These are phyloP conservation scores for Meandrusa payeni DNA, from an alignment of 2,888 invertebrate genomes.

Conservation along the genomic window DNA sequence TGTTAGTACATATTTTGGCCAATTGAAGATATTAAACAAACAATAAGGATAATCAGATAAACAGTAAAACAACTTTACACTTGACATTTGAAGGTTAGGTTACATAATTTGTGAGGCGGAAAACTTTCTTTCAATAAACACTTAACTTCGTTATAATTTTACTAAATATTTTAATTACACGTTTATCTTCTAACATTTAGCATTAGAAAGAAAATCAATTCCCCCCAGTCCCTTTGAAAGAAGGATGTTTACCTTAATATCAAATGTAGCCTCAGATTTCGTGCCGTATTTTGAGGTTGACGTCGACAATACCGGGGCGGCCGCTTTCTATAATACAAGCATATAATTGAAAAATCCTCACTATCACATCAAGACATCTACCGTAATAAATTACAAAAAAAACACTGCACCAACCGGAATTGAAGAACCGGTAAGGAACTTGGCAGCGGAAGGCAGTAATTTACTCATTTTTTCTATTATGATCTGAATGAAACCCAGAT, in stretches of 20 bases:
- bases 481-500: constrained; percentile 60
- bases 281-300: constrained; percentile 78
- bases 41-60: too few relatives aligned
- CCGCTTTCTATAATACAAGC: constrained; percentile 57
- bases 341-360: constrained; percentile 16
- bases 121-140: constrained; percentile 20
- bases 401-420: constrained; percentile 49
- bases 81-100: constrained; percentile 74
- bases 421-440: constrained; percentile 53
- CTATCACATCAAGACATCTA: background rate
- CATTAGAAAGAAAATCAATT: too few relatives aligned
- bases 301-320: constrained; percentile 49
- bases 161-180: too few relatives aligned
- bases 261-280: constrained; percentile 82
- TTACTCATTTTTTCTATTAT: constrained; percentile 64
- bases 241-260: constrained; percentile 71
- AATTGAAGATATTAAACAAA: too few relatives aligned
- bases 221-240: too few relatives aligned
- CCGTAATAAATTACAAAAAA: constrained; percentile 16
- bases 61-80: constrained; percentile 38
- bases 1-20: too few relatives aligned
- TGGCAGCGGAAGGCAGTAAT: constrained; percentile 59
- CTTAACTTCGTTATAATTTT: too few relatives aligned
- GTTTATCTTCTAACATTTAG: too few relatives aligned
- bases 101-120: constrained; percentile 56